These are phyloP conservation scores for Drosophila hamatofila DNA, from an alignment of 2,888 invertebrate genomes.

Conservation along the genomic window DNA sequence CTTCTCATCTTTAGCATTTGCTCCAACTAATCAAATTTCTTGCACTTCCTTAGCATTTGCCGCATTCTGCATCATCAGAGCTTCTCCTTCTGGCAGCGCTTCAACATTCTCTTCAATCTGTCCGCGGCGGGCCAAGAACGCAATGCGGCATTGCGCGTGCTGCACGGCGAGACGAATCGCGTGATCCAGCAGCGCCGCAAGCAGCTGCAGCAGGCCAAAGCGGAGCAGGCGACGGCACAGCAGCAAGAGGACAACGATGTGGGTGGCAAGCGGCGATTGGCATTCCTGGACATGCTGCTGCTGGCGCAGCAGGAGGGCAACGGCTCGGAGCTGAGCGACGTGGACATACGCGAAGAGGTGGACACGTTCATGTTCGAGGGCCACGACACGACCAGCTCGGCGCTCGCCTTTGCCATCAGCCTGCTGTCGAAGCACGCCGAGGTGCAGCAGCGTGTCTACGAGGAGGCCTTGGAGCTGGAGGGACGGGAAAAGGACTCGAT, in stretches of 20 bases:
- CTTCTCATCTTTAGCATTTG: background rate
- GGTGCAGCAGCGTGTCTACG: conserved; percentile 85
- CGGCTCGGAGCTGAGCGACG: conserved; percentile 82
- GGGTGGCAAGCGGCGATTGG: conserved; percentile 84
- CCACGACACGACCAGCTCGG: conserved; percentile 87
- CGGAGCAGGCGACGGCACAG: conserved; percentile 56
- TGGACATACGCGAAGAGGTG: conserved; percentile 87
- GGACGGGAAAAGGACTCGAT: conserved; percentile 84
- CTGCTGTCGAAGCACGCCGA: conserved; percentile 86
- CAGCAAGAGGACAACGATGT: conserved; percentile 56
- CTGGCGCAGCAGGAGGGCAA: conserved; percentile 85
- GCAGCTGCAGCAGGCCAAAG: conserved; percentile 58
- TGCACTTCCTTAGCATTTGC: conserved; percentile 73
- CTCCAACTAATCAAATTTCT: background rate
- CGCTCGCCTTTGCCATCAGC: conserved; percentile 86
- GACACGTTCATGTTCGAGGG: conserved; percentile 88
- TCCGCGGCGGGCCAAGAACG: conserved; percentile 63
- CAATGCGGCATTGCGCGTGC: conserved; percentile 64
- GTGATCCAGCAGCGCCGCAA: conserved; percentile 80
- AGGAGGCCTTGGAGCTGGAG: conserved; percentile 84
- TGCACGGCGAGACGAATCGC: conserved; percentile 82
- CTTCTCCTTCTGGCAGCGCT: conserved; percentile 83
- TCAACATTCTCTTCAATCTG: conserved; percentile 68
- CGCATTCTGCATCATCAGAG: conserved; percentile 77
- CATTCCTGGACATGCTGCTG: conserved; percentile 86